These are phyloP conservation scores for Heterotilapia buettikoferi DNA, from an alignment of 2,113 vertebrate genomes.

Conservation along the genomic window DNA sequence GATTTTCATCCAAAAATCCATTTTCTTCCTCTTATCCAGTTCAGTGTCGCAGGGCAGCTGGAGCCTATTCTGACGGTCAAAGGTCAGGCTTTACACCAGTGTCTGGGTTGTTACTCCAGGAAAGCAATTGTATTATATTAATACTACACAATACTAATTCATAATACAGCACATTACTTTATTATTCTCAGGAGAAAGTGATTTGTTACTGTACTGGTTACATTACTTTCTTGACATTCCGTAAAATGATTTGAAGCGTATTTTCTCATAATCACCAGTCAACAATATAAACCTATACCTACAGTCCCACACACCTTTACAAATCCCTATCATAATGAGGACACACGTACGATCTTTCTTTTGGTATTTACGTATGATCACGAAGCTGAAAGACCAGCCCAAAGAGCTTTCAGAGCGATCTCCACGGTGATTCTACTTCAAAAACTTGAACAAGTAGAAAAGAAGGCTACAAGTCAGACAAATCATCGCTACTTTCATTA, in stretches of 20 bases:
- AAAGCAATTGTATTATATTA: not conserved
- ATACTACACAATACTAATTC: not conserved
- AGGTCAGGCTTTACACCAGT: not conserved
- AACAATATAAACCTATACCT: not conserved
- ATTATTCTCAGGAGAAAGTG: not conserved
- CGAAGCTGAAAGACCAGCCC: not conserved
- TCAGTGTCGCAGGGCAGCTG: not conserved
- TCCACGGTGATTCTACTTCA: not conserved
- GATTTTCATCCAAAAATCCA: not conserved
- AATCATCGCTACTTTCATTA: not conserved
- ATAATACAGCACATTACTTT: not conserved
- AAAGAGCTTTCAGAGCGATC: not conserved
- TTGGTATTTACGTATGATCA: not conserved
- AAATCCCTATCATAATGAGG: not conserved
- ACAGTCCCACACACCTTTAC: not conserved
- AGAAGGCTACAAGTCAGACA: not conserved
- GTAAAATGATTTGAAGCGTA: not conserved
- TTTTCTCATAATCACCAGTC: not conserved
- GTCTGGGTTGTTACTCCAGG: fast-evolving
- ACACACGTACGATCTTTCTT: fast-evolving
- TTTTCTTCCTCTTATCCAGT: not conserved
- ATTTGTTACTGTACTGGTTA: not conserved
- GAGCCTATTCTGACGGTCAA: fast-evolving
- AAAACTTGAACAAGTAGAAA: not conserved
- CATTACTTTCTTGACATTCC: not conserved